These are phyloP conservation scores for Chydorus sphaericus DNA, from an alignment of 2,888 invertebrate species.

Conservation along the genomic window DNA sequence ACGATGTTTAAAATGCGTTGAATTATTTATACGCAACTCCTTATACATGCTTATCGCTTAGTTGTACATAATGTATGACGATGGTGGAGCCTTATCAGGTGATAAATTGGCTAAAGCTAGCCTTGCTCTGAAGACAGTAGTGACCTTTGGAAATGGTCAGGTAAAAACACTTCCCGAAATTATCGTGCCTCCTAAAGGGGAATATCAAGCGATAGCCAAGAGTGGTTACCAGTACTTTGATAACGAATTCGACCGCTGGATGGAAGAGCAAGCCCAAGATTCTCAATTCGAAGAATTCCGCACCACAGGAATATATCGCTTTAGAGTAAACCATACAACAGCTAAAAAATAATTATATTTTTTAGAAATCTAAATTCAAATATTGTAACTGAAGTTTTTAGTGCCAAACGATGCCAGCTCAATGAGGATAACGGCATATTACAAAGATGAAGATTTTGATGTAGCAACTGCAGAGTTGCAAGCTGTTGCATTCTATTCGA, in stretches of 20 bases:
- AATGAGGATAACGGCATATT: constrained; percentile 19
- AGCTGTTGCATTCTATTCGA: constrained; percentile 27
- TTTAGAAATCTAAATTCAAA: not conserved
- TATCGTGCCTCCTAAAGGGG: constrained; percentile 6
- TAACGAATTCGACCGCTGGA: constrained; percentile 4
- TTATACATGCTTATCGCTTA: no score
- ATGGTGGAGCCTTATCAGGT: constrained; percentile 24
- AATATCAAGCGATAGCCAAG: no score
- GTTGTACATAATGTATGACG: constrained; percentile 26
- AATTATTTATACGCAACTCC: no score
- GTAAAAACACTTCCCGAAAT: not conserved
- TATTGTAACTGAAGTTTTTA: not conserved
- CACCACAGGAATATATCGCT: constrained; percentile 2
- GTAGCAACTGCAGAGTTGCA: constrained; percentile 18
- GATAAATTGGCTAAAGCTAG: constrained; percentile 23
- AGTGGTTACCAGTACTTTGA: no score
- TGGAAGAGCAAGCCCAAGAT: not conserved
- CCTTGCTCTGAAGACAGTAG: constrained; percentile 15
- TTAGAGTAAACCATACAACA: not conserved
- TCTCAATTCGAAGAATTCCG: not conserved
- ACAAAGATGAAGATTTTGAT: constrained; percentile 20
- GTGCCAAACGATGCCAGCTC: constrained; percentile 11
- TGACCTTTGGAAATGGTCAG: not conserved
- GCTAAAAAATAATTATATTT: not conserved
- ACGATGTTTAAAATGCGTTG: no score